Evolutionary conservation across 2,888 invertebrate genomes (phyloP).

Genomic region (Andricus curvator): DNA sequence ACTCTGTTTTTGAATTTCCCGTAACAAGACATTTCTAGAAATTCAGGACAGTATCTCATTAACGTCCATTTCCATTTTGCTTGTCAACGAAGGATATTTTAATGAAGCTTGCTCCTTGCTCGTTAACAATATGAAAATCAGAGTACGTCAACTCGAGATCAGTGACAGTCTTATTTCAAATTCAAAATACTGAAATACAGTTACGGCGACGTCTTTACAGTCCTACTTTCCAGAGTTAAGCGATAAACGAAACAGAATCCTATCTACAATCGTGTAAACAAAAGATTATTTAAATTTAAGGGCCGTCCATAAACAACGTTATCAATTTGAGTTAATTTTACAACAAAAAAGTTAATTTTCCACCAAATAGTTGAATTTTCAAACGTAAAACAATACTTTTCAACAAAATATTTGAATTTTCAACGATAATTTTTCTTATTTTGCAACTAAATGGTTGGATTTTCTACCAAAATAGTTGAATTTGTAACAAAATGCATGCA

Average conservation of each 20-base stretch:
- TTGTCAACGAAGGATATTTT: slow-evolving; percentile 45
- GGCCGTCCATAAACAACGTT: too few species aligned
- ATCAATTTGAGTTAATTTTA: too few species aligned
- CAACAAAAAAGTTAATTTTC: too few species aligned
- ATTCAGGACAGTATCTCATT: slow-evolving; percentile 6
- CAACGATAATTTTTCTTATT: too few species aligned
- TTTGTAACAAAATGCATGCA: too few species aligned
- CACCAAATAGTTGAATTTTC: too few species aligned
- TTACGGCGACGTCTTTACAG: neutral
- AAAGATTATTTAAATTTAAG: neutral
- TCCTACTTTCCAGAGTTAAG: too few species aligned
- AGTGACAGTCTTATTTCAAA: neutral
- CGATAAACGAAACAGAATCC: too few species aligned
- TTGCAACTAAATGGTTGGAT: too few species aligned
- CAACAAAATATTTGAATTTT: too few species aligned
- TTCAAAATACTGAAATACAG: neutral
- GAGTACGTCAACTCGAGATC: neutral
- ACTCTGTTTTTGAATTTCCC: slow-evolving; percentile 4
- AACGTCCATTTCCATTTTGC: slow-evolving; percentile 43
- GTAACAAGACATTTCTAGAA: neutral
- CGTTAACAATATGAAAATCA: slow-evolving; percentile 48
- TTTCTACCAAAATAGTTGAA: too few species aligned
- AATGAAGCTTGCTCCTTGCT: slow-evolving; percentile 47
- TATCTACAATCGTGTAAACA: neutral
- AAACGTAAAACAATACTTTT: too few species aligned